phyloP scores from a whole-genome alignment of 2,888 invertebrate genomes.

The Stenodera caucasica region DNA sequence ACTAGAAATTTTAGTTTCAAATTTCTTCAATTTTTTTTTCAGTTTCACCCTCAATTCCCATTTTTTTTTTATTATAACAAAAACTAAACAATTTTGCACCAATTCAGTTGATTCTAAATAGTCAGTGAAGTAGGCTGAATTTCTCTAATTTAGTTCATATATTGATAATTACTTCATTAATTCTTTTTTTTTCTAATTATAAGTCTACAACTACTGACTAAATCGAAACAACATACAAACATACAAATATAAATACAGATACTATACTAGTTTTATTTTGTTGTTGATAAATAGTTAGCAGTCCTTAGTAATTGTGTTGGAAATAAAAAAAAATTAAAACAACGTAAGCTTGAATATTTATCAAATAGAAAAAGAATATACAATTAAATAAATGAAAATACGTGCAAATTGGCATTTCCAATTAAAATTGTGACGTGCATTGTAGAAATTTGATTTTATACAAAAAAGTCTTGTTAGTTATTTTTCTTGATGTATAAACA shows the following conservation, averaged over 20 bases:
- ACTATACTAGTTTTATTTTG: neutral
- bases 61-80: too few species aligned
- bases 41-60: too few species aligned
- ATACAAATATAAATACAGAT: neutral
- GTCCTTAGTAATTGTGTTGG: neutral
- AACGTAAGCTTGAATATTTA: neutral
- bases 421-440: neutral
- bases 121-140: too few species aligned
- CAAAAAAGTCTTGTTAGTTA: neutral
- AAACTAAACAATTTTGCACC: too few species aligned
- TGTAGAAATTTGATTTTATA: neutral
- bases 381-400: neutral
- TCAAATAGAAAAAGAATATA: too few species aligned
- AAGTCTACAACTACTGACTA: neutral
- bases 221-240: neutral
- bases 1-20: constrained; percentile 22
- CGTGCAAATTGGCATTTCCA: neutral
- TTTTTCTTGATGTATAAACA: neutral
- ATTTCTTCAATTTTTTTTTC: neutral
- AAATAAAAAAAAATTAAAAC: neutral
- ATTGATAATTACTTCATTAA: too few species aligned
- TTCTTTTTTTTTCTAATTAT: too few species aligned
- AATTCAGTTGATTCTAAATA: too few species aligned
- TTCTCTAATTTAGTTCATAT: too few species aligned
- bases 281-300: neutral